phyloP scores from a whole-genome alignment of 2,797 vertebrate genomes.

The Amblyopsis hoosieri region DNA sequence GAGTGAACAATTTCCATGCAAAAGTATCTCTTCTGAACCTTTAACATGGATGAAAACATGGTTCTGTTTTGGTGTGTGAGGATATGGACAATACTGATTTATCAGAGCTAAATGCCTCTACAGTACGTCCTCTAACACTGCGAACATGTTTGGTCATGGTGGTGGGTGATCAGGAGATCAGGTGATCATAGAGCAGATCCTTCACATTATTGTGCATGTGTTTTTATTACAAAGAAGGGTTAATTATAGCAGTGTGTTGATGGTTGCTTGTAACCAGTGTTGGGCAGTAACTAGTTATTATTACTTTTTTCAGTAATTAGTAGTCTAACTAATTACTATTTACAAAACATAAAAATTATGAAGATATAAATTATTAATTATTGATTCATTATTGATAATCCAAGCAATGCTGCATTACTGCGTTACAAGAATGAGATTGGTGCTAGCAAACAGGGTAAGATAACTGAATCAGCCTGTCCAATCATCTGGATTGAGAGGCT shows the following conservation, averaged over 20 bases:
- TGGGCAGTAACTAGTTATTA: no score
- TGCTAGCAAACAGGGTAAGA: no score
- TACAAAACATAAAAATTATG: no score
- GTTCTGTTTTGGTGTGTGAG: conserved; percentile 58
- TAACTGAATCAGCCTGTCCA: no score
- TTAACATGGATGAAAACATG: conserved; percentile 73
- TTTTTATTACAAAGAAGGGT: conserved; percentile 28
- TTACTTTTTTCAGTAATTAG: no score
- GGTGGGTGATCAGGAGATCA: not conserved
- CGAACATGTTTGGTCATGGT: conserved; percentile 20
- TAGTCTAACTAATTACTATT: no score
- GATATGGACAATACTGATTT: conserved; percentile 58
- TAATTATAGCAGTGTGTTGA: conserved; percentile 49
- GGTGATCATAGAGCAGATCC: conserved; percentile 3
- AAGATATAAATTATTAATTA: no score
- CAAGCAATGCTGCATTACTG: no score
- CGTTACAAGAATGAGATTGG: no score
- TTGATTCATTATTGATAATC: no score
- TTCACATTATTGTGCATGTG: conserved; percentile 17
- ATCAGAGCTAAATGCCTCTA: conserved; percentile 30
- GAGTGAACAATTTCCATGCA: conserved; percentile 66
- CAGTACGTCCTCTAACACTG: conserved; percentile 51
- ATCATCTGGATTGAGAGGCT: no score
- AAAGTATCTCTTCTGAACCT: conserved; percentile 52
- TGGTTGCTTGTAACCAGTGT: conserved; percentile 42